Evolutionary conservation across 1,140 invertebrate genomes (phyloP).

Genomic region (Trichonephila clavipes): DNA sequence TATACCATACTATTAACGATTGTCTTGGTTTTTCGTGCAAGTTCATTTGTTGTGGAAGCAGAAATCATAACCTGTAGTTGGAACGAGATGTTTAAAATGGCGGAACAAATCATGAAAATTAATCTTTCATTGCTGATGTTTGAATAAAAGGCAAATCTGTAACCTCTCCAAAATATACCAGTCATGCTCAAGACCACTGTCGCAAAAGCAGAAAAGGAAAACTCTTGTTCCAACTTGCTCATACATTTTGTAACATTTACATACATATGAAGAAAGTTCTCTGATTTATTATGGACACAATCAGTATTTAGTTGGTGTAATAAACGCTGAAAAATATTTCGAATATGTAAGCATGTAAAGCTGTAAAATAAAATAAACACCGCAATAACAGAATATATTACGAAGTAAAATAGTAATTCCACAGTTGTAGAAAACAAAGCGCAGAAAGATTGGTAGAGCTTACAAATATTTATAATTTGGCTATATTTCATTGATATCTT

Average conservation of each 20-base stretch:
- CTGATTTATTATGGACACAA: too few relatives aligned
- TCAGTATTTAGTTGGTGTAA: too few relatives aligned
- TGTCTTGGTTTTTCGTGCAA: neutral
- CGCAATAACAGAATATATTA: too few relatives aligned
- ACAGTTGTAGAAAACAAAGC: too few relatives aligned
- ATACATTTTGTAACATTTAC: neutral
- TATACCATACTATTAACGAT: too few relatives aligned
- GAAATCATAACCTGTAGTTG: neutral
- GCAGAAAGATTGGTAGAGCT: too few relatives aligned
- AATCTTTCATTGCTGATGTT: neutral
- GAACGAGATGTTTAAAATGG: neutral
- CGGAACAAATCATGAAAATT: neutral
- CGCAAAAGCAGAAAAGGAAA: neutral
- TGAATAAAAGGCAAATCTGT: neutral
- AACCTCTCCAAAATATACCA: neutral
- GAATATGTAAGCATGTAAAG: too few relatives aligned
- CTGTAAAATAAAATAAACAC: too few relatives aligned
- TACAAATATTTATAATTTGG: too few relatives aligned
- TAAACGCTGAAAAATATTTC: too few relatives aligned
- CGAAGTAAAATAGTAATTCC: too few relatives aligned
- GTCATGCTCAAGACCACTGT: neutral
- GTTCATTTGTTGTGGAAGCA: neutral
- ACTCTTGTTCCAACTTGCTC: neutral
- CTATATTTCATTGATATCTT: too few relatives aligned
- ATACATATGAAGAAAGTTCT: neutral